These are phyloP conservation scores for Drosophila multiciliata DNA, from an alignment of 2,888 invertebrate genomes.

Conservation along the genomic window DNA sequence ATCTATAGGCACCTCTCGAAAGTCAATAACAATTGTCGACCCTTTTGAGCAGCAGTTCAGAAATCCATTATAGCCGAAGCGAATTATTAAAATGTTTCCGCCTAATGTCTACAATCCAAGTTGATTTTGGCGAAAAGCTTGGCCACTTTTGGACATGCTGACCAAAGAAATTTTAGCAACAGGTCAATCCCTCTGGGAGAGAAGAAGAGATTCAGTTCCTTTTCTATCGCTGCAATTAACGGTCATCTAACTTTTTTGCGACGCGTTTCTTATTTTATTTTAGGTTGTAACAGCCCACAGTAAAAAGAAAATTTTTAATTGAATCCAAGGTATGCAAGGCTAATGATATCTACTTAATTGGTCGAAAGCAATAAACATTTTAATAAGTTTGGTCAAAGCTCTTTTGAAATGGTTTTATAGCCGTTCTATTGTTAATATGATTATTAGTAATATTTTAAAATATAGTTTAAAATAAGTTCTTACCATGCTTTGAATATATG, in stretches of 20 bases:
- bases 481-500: too few relatives aligned
- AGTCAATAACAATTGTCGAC: not conserved
- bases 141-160: not conserved
- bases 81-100: not conserved
- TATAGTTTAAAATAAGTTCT: too few relatives aligned
- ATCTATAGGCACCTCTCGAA: not conserved
- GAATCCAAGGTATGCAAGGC: not conserved
- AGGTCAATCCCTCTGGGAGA: not conserved
- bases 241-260: not conserved
- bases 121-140: not conserved
- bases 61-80: not conserved
- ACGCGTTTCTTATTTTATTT: too few relatives aligned
- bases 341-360: too few relatives aligned
- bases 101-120: not conserved
- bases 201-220: not conserved
- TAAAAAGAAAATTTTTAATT: too few relatives aligned
- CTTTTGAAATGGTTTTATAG: too few relatives aligned
- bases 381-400: too few relatives aligned
- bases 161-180: not conserved
- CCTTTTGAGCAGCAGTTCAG: not conserved
- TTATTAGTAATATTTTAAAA: too few relatives aligned
- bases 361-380: too few relatives aligned
- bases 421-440: too few relatives aligned
- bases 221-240: not conserved
- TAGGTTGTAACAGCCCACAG: too few relatives aligned